These are phyloP conservation scores for Epinephelus moara DNA, from an alignment of 2,113 vertebrate genomes.

Conservation along the genomic window DNA sequence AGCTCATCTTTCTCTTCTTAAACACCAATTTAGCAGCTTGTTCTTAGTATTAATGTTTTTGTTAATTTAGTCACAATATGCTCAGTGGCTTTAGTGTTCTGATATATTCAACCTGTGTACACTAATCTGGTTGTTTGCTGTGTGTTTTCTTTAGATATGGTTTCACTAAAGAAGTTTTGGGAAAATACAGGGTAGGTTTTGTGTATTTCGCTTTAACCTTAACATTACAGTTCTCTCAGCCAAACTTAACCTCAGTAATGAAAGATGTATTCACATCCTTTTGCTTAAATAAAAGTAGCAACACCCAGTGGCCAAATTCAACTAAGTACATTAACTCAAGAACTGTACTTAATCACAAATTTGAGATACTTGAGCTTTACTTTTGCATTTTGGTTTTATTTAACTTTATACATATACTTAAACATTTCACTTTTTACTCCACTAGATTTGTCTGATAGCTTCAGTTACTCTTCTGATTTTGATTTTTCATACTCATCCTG, in stretches of 20 bases:
- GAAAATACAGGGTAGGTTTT: conserved; percentile 90
- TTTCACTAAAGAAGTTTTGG: conserved; percentile 93
- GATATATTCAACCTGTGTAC: neutral
- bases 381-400: too few species aligned
- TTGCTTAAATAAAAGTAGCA: neutral
- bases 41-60: neutral
- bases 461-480: too few species aligned
- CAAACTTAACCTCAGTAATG: neutral
- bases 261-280: neutral
- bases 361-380: too few species aligned
- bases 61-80: neutral
- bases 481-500: too few species aligned
- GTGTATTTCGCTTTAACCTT: neutral
- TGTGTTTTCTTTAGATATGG: conserved; percentile 88
- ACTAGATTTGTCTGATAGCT: too few species aligned
- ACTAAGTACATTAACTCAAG: too few species aligned
- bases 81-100: neutral
- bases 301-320: neutral
- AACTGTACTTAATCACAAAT: too few species aligned
- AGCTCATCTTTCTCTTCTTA: fast-evolving
- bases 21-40: neutral
- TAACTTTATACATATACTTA: too few species aligned
- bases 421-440: too few species aligned
- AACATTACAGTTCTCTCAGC: neutral
- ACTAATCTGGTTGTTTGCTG: conserved; percentile 33